Conservation (phyloP, 2,888 invertebrate species). For the Amaurobius ferox region DNA sequence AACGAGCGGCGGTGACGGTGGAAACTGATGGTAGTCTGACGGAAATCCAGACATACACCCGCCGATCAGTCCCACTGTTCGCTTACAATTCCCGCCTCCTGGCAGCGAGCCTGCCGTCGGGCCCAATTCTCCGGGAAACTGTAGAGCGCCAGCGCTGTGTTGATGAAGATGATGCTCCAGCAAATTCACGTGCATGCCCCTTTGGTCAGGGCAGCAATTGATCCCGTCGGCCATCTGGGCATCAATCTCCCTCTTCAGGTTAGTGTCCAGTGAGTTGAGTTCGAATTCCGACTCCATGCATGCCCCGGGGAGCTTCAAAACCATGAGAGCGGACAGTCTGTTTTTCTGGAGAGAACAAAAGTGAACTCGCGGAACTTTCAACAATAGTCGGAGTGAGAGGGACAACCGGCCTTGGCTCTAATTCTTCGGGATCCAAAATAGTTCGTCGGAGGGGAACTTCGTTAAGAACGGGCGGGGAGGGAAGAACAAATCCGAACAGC, state of each 20-base stretch:
- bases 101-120: constrained; percentile 41
- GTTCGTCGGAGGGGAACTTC: constrained; percentile 29
- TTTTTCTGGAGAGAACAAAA: constrained; percentile 25
- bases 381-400: background rate
- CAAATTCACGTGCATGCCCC: constrained; percentile 11
- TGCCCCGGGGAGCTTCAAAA: constrained; percentile 44
- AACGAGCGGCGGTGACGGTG: constrained; percentile 65
- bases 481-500: constrained; percentile 2
- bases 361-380: background rate
- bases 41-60: constrained; percentile 57
- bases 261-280: constrained; percentile 51
- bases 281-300: constrained; percentile 62
- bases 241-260: constrained; percentile 44
- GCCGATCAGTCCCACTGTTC: constrained; percentile 30
- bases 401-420: constrained; percentile 50
- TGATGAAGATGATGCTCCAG: constrained; percentile 40
- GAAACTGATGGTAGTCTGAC: constrained; percentile 47
- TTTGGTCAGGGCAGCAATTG: constrained; percentile 42
- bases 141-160: constrained; percentile 24
- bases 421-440: constrained; percentile 54
- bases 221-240: constrained; percentile 18
- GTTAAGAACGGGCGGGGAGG: background rate
- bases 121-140: constrained; percentile 52
- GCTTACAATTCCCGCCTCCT: constrained; percentile 32
- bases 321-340: constrained; percentile 35